Evolutionary conservation across 2,888 invertebrate genomes (phyloP).

Genomic region (Brachyptera putata): DNA sequence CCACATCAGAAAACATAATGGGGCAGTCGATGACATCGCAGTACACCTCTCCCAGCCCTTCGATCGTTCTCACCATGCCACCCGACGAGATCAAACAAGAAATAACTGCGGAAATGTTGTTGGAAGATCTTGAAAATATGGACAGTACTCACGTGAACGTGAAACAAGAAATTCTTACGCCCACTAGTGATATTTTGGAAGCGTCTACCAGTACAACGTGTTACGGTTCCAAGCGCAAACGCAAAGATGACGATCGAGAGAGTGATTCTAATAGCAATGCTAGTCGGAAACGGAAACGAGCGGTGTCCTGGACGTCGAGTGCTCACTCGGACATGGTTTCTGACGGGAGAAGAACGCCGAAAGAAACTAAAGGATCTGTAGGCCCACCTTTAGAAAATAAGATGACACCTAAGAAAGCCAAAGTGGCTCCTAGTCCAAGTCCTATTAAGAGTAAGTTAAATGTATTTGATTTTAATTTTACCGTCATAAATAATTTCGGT

Average conservation of each 20-base stretch:
- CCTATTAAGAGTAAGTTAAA: neutral
- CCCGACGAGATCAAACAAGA: conserved; percentile 16
- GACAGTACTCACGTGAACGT: neutral
- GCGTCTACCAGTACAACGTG: conserved; percentile 6
- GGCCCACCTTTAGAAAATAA: conserved; percentile 4
- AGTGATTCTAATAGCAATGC: conserved; percentile 38
- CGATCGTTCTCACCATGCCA: conserved; percentile 6
- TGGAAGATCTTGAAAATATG: conserved; percentile 10
- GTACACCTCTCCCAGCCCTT: conserved; percentile 5
- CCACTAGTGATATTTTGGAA: conserved; percentile 3
- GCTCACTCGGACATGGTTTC: conserved; percentile 17
- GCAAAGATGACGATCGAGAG: conserved; percentile 35
- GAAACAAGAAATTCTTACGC: conserved; percentile 4
- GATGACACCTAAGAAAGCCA: conserved; percentile 1
- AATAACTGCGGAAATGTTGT: neutral
- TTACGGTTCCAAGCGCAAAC: conserved; percentile 3
- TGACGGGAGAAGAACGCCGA: conserved; percentile 7
- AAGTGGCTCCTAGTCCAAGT: neutral
- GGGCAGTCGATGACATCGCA: neutral
- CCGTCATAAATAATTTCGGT: too few relatives aligned
- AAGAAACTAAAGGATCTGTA: neutral
- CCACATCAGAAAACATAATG: conserved; percentile 12
- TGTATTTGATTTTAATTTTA: too few relatives aligned
- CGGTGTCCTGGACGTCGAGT: conserved; percentile 42
- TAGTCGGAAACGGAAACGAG: conserved; percentile 42